phyloP scores from a whole-genome alignment of 2,888 invertebrate species.

The Melanostoma mellinum region DNA sequence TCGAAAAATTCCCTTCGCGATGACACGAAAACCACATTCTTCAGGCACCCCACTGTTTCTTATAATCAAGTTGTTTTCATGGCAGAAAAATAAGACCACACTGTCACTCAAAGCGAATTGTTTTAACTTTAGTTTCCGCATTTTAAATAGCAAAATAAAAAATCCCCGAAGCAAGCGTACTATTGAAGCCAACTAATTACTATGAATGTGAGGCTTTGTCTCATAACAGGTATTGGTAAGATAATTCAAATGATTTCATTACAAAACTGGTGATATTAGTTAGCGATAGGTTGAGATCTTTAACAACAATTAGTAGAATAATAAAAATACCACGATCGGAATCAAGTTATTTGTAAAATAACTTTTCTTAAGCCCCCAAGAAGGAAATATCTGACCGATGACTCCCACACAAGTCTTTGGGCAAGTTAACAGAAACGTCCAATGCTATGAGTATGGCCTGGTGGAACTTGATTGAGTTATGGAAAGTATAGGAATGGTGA shows the following conservation, averaged over 20 bases:
- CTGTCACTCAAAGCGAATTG: not conserved
- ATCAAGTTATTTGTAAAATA: constrained; percentile 1
- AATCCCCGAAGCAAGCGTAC: not conserved
- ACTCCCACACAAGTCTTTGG: constrained; percentile 26
- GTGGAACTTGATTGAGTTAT: constrained; percentile 22
- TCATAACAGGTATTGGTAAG: constrained; percentile 3
- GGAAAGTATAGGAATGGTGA: constrained; percentile 30
- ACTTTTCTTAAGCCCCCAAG: not conserved
- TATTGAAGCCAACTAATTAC: constrained; percentile 14
- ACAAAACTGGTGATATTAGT: constrained; percentile 11
- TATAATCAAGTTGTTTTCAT: not conserved
- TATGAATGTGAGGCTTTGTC: not conserved
- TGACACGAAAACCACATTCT: no score
- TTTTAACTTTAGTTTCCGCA: constrained; percentile 40
- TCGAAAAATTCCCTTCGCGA: no score
- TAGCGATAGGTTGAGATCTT: constrained; percentile 22
- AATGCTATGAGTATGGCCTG: not conserved
- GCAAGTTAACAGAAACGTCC: not conserved
- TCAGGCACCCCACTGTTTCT: no score
- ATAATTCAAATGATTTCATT: constrained; percentile 23
- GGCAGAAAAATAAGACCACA: constrained; percentile 13
- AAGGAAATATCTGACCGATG: constrained; percentile 40
- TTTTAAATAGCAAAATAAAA: constrained; percentile 20
- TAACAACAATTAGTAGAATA: not conserved
- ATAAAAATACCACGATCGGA: not conserved